These are phyloP conservation scores for Acrobasis suavella DNA, from an alignment of 2,888 invertebrate genomes.

Conservation along the genomic window DNA sequence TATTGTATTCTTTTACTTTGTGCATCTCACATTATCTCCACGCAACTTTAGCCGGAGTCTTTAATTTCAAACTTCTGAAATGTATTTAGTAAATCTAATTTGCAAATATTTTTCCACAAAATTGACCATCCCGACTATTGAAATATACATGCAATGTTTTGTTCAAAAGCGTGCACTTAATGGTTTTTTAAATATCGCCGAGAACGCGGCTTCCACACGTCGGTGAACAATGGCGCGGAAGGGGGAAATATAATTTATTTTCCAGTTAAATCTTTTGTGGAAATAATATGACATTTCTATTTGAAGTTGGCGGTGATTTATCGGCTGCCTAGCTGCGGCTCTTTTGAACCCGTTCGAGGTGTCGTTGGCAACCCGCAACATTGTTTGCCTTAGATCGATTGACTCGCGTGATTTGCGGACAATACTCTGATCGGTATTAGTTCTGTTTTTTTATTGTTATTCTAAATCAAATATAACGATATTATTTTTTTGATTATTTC, in stretches of 20 bases:
- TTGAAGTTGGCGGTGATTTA: constrained; percentile 81
- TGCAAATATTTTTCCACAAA: constrained; percentile 22
- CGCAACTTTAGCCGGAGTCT: too few relatives aligned
- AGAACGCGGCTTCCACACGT: constrained; percentile 76
- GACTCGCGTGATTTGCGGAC: constrained; percentile 28
- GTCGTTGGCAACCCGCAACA: constrained; percentile 53
- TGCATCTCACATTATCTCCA: too few relatives aligned
- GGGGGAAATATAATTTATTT: constrained; percentile 82
- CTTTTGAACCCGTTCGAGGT: constrained; percentile 55
- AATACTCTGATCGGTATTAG: not conserved
- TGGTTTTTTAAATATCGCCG: constrained; percentile 80
- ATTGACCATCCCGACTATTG: constrained; percentile 39
- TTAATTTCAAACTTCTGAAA: not conserved
- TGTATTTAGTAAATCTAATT: not conserved
- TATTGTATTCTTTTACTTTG: too few relatives aligned
- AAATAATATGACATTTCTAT: constrained; percentile 84
- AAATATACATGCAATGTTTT: constrained; percentile 44
- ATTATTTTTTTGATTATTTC: too few relatives aligned
- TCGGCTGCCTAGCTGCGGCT: constrained; percentile 70
- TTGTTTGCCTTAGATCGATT: constrained; percentile 52
- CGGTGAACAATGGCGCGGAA: constrained; percentile 72
- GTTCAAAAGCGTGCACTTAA: constrained; percentile 76
- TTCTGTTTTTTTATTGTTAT: constrained; percentile 34
- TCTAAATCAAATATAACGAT: constrained; percentile 34
- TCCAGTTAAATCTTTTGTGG: constrained; percentile 83